phyloP scores from a whole-genome alignment of 2,888 invertebrate genomes.

The Napeogenes sylphis region DNA sequence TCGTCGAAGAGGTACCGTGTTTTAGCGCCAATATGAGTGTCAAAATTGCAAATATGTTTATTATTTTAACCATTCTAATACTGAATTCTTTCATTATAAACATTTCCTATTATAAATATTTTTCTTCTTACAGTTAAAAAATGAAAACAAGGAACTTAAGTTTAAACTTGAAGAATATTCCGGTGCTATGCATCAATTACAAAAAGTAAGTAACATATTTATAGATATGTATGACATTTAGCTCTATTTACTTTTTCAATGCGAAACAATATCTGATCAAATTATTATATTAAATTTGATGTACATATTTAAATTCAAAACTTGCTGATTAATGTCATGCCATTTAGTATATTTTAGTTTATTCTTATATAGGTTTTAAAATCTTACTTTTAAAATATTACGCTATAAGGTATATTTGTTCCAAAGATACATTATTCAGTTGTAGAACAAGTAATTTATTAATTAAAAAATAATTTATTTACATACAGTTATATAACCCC shows the following conservation, averaged over 20 bases:
- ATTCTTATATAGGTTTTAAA: no score
- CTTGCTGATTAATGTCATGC: no score
- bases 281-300: no score
- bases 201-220: constrained; percentile 54
- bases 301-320: no score
- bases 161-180: constrained; percentile 51
- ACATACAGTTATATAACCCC: no score
- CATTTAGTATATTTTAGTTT: not conserved
- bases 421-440: no score
- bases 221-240: not conserved
- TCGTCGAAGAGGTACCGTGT: constrained; percentile 52
- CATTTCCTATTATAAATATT: constrained; percentile 9
- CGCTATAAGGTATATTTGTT: no score
- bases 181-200: constrained; percentile 47
- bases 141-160: constrained; percentile 59
- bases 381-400: no score
- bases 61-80: not conserved
- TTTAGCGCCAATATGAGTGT: constrained; percentile 61
- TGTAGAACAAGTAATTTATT: no score
- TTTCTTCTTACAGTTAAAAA: constrained; percentile 50
- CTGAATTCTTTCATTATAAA: not conserved
- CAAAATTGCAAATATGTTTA: constrained; percentile 11
- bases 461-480: no score
- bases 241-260: no score
- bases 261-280: no score